Conservation (phyloP, 2,113 vertebrate species). For the Brienomyrus longianalis region DNA sequence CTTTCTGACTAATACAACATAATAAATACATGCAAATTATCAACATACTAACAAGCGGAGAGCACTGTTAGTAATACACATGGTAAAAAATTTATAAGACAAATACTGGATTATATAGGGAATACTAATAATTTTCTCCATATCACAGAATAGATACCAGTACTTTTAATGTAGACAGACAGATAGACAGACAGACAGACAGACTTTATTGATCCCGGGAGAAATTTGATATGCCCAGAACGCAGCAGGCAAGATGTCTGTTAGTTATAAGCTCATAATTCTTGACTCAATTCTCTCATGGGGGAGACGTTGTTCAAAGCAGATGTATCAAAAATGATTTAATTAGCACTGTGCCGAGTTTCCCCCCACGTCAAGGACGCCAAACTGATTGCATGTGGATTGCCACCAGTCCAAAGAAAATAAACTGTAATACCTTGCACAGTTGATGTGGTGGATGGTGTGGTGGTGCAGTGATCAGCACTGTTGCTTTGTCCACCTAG, state of each 20-base stretch:
- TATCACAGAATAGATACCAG: neutral
- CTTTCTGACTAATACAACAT: neutral
- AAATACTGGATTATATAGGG: neutral
- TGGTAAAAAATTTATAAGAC: neutral
- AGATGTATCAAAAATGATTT: neutral
- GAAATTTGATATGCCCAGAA: neutral
- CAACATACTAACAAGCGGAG: neutral
- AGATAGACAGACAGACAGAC: neutral
- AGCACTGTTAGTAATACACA: neutral
- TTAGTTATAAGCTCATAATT: neutral
- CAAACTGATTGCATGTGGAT: neutral
- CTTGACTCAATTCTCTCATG: neutral
- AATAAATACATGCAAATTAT: neutral
- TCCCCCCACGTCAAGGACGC: neutral
- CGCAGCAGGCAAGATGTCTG: neutral
- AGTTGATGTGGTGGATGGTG: neutral
- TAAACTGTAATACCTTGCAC: neutral
- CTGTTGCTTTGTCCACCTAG: neutral
- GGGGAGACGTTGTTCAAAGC: neutral
- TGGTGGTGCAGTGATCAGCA: neutral
- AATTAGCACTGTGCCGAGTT: neutral
- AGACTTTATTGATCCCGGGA: neutral
- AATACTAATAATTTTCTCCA: neutral
- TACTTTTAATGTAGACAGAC: neutral
- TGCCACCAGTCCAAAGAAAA: neutral